A percentile compares a stretch with the other conserved stretches of the same genome.
Evolutionary conservation across 1,140 invertebrate genomes (phyloP).

Genomic region (Apis laboriosa): DNA sequence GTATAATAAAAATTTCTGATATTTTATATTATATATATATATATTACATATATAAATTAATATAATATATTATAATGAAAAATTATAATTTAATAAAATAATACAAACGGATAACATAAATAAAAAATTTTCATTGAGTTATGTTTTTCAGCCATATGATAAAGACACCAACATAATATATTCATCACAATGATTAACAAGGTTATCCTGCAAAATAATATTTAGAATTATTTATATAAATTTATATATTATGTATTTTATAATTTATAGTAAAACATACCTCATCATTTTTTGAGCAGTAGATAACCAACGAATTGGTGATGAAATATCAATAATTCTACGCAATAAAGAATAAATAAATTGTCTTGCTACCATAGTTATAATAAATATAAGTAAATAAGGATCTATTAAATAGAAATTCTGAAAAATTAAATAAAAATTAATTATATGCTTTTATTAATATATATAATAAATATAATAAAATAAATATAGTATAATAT

Average conservation of each 20-base stretch:
- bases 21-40: not conserved
- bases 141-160: constrained; percentile 87
- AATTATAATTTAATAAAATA: not conserved
- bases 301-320: constrained; percentile 70
- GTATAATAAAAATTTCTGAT: constrained; percentile 48
- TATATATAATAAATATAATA: not conserved
- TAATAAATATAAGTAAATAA: constrained; percentile 91
- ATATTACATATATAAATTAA: not conserved
- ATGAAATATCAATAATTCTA: constrained; percentile 71
- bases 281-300: constrained; percentile 75
- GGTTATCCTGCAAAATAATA: constrained; percentile 80
- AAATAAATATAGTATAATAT: constrained; percentile 27
- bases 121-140: constrained; percentile 89
- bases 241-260: constrained; percentile 57
- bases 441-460: constrained; percentile 29
- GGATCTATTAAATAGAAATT: constrained; percentile 97
- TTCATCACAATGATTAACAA: constrained; percentile 81
- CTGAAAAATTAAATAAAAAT: constrained; percentile 82
- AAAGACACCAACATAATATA: constrained; percentile 85
- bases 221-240: not conserved
- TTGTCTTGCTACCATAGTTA: constrained; percentile 89
- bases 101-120: constrained; percentile 94
- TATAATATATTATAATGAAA: not conserved
- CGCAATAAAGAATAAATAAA: constrained; percentile 87
- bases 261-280: constrained; percentile 68